Evolutionary conservation across 2,797 vertebrate species (phyloP).

Genomic region (Poeciliopsis paucimaculata): DNA sequence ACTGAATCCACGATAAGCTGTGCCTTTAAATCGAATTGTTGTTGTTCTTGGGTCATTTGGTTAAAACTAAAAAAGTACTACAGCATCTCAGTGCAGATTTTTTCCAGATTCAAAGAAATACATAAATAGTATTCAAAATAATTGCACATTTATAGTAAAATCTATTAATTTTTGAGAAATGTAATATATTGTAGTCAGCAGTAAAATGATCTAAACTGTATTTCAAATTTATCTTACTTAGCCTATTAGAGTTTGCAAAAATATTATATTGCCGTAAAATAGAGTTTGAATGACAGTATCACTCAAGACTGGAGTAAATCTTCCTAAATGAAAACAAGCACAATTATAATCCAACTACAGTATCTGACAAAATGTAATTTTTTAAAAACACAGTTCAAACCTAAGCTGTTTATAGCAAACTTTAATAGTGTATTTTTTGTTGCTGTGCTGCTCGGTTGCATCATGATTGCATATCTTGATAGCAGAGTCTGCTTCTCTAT

Average conservation of each 20-base stretch:
- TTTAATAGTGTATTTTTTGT: slow-evolving; percentile 61
- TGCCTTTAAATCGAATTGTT: slow-evolving; percentile 28
- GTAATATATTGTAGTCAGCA: background rate
- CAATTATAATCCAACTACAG: slow-evolving; percentile 16
- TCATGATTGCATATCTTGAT: slow-evolving; percentile 73
- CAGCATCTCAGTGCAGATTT: background rate
- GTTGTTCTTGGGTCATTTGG: slow-evolving; percentile 23
- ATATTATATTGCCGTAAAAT: background rate
- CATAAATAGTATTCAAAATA: too few relatives aligned
- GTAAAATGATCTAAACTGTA: background rate
- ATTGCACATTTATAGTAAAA: too few relatives aligned
- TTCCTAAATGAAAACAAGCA: slow-evolving; percentile 19
- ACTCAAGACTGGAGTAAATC: slow-evolving; percentile 7
- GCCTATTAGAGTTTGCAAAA: background rate
- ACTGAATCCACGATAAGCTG: slow-evolving; percentile 34
- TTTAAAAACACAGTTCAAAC: slow-evolving; percentile 41
- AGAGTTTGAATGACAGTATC: background rate
- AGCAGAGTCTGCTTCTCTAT: slow-evolving; percentile 58
- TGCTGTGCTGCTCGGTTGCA: slow-evolving; percentile 66
- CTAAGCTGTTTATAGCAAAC: background rate
- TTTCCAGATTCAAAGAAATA: background rate
- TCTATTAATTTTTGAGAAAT: background rate
- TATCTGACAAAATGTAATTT: slow-evolving; percentile 27
- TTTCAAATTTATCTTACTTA: slow-evolving; percentile 3
- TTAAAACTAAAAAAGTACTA: slow-evolving; percentile 1